Conservation (phyloP, 1,140 invertebrate genomes). For the Euwallacea fornicatus region DNA sequence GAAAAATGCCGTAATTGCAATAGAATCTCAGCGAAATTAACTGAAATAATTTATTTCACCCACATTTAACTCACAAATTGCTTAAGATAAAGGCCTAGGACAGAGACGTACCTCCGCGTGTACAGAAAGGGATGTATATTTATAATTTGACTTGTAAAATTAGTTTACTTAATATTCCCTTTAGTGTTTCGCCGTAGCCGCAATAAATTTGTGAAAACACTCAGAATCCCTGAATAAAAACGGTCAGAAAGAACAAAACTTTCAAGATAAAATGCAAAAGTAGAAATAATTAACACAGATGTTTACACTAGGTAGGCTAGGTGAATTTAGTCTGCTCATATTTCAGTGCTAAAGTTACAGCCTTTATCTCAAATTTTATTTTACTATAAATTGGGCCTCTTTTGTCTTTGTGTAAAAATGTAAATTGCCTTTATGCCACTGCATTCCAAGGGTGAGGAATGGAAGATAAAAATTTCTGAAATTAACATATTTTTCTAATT, state of each 20-base stretch:
- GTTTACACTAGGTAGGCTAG: not conserved
- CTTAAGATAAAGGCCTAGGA: not conserved
- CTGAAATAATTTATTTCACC: not conserved
- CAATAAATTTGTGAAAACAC: constrained; percentile 3
- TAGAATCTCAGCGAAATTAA: not conserved
- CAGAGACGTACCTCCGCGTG: not conserved
- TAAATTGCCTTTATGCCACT: constrained; percentile 18
- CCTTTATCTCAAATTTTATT: constrained; percentile 27
- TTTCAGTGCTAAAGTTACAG: constrained; percentile 21
- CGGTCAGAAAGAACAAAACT: constrained; percentile 1
- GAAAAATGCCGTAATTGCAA: too few relatives aligned
- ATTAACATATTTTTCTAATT: too few relatives aligned
- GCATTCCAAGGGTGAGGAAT: constrained; percentile 13
- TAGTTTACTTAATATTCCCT: constrained; percentile 7
- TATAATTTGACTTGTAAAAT: constrained; percentile 2
- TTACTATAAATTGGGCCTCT: constrained; percentile 23
- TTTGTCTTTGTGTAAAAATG: constrained; percentile 22
- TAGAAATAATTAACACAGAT: constrained; percentile 7
- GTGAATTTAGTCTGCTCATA: constrained; percentile 19
- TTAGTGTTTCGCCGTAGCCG: not conserved
- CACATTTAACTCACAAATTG: not conserved
- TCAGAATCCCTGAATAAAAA: not conserved
- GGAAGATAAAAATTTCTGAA: not conserved
- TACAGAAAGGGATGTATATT: not conserved
- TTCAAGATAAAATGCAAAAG: constrained; percentile 6